Evolutionary conservation across 2,797 vertebrate species (phyloP).

Genomic region (Pachyuromys duprasi): DNA sequence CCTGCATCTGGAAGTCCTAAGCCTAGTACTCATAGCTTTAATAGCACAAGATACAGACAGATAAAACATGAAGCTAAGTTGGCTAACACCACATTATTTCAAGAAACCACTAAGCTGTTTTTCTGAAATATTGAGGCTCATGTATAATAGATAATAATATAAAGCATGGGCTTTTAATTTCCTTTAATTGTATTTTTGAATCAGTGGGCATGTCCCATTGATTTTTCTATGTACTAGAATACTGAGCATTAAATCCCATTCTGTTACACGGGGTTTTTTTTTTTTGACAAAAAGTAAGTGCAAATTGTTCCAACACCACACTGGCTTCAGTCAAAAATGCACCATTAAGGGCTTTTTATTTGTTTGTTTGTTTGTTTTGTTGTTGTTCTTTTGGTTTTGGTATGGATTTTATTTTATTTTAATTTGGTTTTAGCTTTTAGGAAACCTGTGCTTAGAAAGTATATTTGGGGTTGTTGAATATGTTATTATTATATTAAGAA

Average conservation of each 20-base stretch:
- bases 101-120: neutral
- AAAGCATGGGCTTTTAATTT: neutral
- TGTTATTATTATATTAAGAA: conserved; percentile 30
- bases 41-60: neutral
- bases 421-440: conserved; percentile 2
- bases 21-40: neutral
- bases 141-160: neutral
- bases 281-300: conserved; percentile 38
- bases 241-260: neutral
- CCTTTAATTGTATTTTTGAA: neutral
- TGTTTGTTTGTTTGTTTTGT: neutral
- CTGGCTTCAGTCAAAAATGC: neutral
- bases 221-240: neutral
- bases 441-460: neutral
- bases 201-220: neutral
- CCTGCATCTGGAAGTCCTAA: neutral
- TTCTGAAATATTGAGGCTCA: neutral
- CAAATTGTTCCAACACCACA: neutral
- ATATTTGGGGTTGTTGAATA: conserved; percentile 8
- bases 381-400: neutral
- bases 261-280: neutral
- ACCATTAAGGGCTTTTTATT: neutral
- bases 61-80: neutral
- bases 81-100: conserved; percentile 19
- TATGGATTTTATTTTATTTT: neutral